These are phyloP conservation scores for Catotricha subobsoleta DNA, from an alignment of 2,888 invertebrate species.

Conservation along the genomic window DNA sequence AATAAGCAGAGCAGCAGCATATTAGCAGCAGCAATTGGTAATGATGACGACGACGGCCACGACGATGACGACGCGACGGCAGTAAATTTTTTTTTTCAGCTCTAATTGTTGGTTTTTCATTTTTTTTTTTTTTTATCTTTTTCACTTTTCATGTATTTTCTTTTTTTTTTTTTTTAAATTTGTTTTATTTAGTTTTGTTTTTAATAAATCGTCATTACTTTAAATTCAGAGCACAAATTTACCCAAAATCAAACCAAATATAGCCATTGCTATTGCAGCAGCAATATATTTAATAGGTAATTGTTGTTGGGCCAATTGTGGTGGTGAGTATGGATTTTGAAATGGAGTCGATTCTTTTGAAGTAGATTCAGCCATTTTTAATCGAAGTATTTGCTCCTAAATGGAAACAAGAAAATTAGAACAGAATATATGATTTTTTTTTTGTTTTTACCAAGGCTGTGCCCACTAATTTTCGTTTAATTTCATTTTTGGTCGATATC, in stretches of 20 bases:
- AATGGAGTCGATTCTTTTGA: conserved; percentile 21
- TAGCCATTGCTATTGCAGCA: conserved; percentile 45
- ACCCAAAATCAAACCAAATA: conserved; percentile 59
- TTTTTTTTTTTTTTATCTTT: not conserved
- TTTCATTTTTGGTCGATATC: no score
- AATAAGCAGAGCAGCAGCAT: no score
- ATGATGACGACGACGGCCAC: no score
- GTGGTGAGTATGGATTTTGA: conserved; percentile 37
- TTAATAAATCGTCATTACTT: conserved; percentile 17
- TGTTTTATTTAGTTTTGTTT: no score
- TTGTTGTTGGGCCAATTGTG: conserved; percentile 37
- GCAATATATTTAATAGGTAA: conserved; percentile 44
- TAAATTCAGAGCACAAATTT: conserved; percentile 63
- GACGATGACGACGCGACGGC: no score
- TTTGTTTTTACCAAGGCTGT: no score
- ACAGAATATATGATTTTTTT: no score
- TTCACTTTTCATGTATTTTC: not conserved
- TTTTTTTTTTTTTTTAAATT: not conserved
- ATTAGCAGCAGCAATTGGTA: no score
- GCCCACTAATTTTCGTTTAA: no score
- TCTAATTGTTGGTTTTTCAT: no score
- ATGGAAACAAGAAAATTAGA: no score
- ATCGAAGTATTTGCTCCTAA: conserved; percentile 45
- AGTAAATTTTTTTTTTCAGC: no score
- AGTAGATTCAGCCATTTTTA: conserved; percentile 31